Evolutionary conservation across 2,113 vertebrate species (phyloP).

Genomic region (Lagopus leucura): DNA sequence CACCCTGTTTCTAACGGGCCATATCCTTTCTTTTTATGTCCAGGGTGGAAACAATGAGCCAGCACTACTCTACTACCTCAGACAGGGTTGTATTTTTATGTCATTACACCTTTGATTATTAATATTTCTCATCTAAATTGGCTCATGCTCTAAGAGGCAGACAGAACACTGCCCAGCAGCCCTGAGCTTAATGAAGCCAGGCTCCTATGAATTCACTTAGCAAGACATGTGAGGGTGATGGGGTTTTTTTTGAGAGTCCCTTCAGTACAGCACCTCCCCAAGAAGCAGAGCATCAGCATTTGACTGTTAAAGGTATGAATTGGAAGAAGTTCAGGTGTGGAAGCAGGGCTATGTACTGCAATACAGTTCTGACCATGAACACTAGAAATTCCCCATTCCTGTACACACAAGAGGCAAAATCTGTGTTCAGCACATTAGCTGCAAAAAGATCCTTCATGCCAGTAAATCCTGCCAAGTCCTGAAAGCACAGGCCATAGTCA

Average conservation of each 20-base stretch:
- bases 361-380: not conserved
- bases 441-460: not conserved
- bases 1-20: not conserved
- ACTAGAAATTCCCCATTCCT: not conserved
- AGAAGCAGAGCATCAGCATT: not conserved
- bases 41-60: not conserved
- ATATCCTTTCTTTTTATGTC: not conserved
- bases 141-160: not conserved
- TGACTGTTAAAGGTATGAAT: not conserved
- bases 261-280: not conserved
- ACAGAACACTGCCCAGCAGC: accelerated
- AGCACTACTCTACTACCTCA: not conserved
- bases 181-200: accelerated
- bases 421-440: not conserved
- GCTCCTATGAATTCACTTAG: accelerated
- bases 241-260: too few relatives aligned
- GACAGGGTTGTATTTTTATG: not conserved
- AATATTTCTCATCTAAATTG: not conserved
- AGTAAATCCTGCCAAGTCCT: not conserved
- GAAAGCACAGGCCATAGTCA: not conserved
- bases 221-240: accelerated
- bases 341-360: not conserved
- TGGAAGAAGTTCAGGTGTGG: not conserved
- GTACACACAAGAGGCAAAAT: not conserved
- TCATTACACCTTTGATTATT: accelerated